Evolutionary conservation across 2,888 invertebrate species (phyloP).

Genomic region (Strigamia maritima): DNA sequence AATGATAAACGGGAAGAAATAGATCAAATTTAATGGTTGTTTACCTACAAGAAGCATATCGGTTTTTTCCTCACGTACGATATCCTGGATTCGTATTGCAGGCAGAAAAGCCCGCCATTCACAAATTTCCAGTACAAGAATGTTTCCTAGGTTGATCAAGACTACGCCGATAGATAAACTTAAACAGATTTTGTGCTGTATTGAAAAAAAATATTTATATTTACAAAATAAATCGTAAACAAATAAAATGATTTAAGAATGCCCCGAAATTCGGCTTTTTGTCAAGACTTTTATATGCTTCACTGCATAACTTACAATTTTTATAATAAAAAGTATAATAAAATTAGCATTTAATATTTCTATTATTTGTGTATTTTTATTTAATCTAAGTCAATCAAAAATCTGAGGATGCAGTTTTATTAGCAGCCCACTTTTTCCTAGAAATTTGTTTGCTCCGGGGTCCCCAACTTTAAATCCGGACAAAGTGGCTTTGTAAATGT

Average conservation of each 20-base stretch:
- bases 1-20: neutral
- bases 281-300: no score
- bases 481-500: neutral
- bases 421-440: no score
- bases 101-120: constrained; percentile 52
- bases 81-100: constrained; percentile 37
- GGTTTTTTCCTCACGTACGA: constrained; percentile 25
- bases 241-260: neutral
- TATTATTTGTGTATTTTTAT: no score
- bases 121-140: constrained; percentile 52
- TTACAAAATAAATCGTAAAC: neutral
- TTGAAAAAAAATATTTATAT: neutral
- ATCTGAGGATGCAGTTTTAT: no score
- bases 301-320: no score
- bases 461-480: no score
- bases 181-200: constrained; percentile 45
- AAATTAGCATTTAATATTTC: no score
- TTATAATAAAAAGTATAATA: no score
- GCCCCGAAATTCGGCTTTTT: neutral
- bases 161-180: constrained; percentile 52
- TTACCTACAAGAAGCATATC: constrained; percentile 37
- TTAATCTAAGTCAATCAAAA: no score
- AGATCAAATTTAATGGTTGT: neutral
- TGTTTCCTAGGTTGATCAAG: constrained; percentile 48
- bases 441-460: no score